phyloP scores from a whole-genome alignment of 1,140 invertebrate genomes.

The Papilio glaucus region DNA sequence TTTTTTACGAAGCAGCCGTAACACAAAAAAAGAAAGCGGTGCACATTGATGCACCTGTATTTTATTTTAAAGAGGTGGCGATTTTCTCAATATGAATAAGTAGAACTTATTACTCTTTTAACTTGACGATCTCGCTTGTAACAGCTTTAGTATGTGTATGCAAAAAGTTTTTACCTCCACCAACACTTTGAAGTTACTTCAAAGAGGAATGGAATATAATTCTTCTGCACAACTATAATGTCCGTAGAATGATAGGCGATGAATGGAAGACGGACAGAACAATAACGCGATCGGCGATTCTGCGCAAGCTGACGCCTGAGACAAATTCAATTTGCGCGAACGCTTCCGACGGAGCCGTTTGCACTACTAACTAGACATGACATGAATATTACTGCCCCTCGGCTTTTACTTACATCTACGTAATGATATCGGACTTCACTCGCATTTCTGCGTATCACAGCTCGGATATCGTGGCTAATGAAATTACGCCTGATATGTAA shows the following conservation, averaged over 20 bases:
- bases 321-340: conserved; percentile 77
- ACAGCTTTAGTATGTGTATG: too few relatives aligned
- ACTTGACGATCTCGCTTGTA: too few relatives aligned
- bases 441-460: conserved; percentile 12
- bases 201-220: not conserved
- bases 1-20: too few relatives aligned
- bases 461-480: not conserved
- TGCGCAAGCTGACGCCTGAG: conserved; percentile 57
- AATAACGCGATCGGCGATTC: conserved; percentile 41
- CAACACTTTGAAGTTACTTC: not conserved
- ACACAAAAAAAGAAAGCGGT: too few relatives aligned
- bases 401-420: conserved; percentile 62
- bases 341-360: conserved; percentile 73
- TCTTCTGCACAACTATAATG: not conserved
- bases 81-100: too few relatives aligned
- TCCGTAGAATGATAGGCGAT: not conserved
- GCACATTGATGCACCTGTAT: too few relatives aligned
- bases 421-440: conserved; percentile 30
- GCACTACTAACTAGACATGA: conserved; percentile 76
- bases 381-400: conserved; percentile 61
- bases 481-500: conserved; percentile 29
- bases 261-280: conserved; percentile 24
- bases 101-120: too few relatives aligned
- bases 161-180: not conserved
- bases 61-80: too few relatives aligned